Evolutionary conservation across 2,113 vertebrate species (phyloP).

Genomic region (Lathamus discolor): DNA sequence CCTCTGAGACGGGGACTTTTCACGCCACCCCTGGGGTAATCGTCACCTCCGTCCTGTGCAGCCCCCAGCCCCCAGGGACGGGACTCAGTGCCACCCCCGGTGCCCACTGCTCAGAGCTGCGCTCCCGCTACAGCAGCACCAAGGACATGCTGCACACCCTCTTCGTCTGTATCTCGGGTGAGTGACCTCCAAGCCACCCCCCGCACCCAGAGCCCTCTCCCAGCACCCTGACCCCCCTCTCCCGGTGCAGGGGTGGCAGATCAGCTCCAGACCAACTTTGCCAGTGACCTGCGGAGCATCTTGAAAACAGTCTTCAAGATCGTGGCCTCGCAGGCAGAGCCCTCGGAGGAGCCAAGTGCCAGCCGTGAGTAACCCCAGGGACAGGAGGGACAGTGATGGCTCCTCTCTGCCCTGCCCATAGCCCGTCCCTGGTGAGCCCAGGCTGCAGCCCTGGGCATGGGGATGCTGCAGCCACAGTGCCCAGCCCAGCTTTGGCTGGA

Average conservation of each 20-base stretch:
- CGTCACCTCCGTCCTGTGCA: not conserved
- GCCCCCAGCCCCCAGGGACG: not conserved
- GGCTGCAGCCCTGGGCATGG: not conserved
- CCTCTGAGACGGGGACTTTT: not conserved
- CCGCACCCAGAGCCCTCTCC: not conserved
- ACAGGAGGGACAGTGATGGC: not conserved
- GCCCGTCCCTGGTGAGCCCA: not conserved
- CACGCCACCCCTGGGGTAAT: not conserved
- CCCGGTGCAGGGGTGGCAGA: constrained; percentile 64
- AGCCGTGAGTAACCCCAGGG: constrained; percentile 43
- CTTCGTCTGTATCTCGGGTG: constrained; percentile 78
- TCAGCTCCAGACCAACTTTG: constrained; percentile 81
- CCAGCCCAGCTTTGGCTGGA: not conserved
- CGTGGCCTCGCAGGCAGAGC: constrained; percentile 8
- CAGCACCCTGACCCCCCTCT: not conserved
- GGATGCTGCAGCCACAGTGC: not conserved
- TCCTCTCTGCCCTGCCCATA: not conserved
- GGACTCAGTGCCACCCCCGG: accelerated
- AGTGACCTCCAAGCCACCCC: not conserved
- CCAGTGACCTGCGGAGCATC: constrained; percentile 74
- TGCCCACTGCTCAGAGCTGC: constrained; percentile 13
- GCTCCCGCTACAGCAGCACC: constrained; percentile 66
- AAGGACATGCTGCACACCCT: constrained; percentile 76
- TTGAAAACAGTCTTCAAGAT: constrained; percentile 76
- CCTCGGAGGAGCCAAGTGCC: not conserved